A percentile compares a stretch with the other conserved stretches of the same genome.
These are phyloP conservation scores for Paelopatides confundens DNA, from an alignment of 53 echinoderm and acorn worm species.

Conservation along the genomic window DNA sequence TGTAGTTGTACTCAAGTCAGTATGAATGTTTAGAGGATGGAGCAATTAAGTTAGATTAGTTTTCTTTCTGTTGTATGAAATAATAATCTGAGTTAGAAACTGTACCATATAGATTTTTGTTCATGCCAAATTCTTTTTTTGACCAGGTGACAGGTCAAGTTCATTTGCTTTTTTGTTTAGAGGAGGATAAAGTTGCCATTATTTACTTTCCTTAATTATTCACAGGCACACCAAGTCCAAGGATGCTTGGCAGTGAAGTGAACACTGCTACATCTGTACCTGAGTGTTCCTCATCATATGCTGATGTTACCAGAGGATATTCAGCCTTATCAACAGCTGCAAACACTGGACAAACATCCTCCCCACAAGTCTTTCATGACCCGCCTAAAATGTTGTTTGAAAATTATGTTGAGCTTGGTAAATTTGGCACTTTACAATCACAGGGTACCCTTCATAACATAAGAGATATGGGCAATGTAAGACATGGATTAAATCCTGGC, in stretches of 20 bases:
- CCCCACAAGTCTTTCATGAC: background rate
- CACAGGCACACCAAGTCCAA: background rate
- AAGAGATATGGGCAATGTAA: background rate
- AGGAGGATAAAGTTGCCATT: no score
- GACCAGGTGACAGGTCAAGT: no score
- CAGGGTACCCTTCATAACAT: background rate
- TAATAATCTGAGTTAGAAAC: no score
- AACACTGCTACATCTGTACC: background rate
- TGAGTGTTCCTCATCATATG: constrained; percentile 40
- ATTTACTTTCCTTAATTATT: background rate
- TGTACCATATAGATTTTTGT: no score
- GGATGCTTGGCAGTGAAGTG: background rate
- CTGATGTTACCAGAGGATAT: constrained; percentile 37
- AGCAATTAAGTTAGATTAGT: no score
- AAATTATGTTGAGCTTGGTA: background rate
- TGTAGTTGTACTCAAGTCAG: no score
- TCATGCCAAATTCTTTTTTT: no score
- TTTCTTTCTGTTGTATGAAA: no score
- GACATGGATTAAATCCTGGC: background rate
- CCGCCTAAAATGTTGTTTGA: constrained; percentile 5
- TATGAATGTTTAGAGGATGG: no score
- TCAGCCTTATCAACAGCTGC: background rate
- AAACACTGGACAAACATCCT: background rate
- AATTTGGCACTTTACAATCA: background rate
- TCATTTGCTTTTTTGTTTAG: no score